Base-by-base conservation (phyloP, 2,113 vertebrate species). In the Penelope pileata region DNA sequence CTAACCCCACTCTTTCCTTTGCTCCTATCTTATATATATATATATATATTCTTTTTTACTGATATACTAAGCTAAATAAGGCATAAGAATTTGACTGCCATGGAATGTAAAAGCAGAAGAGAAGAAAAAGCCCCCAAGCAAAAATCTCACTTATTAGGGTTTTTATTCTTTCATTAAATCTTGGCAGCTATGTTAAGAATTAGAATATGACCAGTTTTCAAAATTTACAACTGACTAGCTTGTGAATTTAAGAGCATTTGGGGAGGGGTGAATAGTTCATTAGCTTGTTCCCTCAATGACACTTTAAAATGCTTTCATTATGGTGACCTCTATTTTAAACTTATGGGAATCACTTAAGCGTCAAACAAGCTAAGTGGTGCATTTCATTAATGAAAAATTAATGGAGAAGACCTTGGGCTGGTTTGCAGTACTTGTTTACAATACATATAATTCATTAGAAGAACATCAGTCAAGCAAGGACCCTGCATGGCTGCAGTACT, bases 351-450 rank as follows among this genome's bases (percentile, higher is more conserved):
- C 67, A 48, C 95, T 98, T 97, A 97, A 96, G 96, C 98, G 97
- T 98, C 96, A 98, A 97, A 96, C 96, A 97, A 96, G 91, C 87
- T 97, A 98, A 97, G 96, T 97, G 91, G 95, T 97, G 96, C 96
- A 98, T 98, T 98, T 98, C 96, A 97, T 98, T 98, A 98, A 97
- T 98, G 95, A 97, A 97, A 98, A 97, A 98, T 98, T 98, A 98
- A 98, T 98, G 95, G 90, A 89, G 92, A 97, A 97, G 97, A 97
- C 94, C 95, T 97, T 97, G 93, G 76, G 77, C 96, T 97, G 94
- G 95, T 96, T 96, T 83, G 63, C 24, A 62, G 83, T 84, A 73
- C 92, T 97, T 98, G 97, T 97, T 98, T 98, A 98, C 95, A 97
- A 96, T 97, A 96, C 96, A 84, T 96, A 96, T 97, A 97, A 97